These are phyloP conservation scores for Dinomys branickii DNA, from an alignment of 2,113 vertebrate species.

Conservation along the genomic window DNA sequence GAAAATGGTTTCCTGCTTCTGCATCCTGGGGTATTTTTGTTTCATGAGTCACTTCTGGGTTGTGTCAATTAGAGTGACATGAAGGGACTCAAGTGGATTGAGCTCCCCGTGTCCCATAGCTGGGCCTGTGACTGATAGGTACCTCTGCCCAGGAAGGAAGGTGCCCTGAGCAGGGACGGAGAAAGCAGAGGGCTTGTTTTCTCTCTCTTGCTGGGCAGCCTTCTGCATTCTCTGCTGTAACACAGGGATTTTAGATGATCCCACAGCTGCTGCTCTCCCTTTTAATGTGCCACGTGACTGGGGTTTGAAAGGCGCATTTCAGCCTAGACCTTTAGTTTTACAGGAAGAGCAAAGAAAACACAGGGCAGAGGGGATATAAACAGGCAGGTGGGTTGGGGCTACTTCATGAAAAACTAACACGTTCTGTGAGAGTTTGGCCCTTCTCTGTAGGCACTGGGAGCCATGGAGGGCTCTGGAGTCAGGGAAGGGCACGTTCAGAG, in stretches of 20 bases:
- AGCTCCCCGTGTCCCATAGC: background rate
- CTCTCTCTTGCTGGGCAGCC: background rate
- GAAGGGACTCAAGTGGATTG: background rate
- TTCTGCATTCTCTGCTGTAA: background rate
- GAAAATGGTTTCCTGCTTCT: background rate
- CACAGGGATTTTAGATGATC: background rate
- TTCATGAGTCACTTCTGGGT: constrained; percentile 23
- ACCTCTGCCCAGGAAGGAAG: background rate
- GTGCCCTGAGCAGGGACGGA: background rate
- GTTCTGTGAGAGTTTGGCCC: background rate
- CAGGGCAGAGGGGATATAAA: background rate
- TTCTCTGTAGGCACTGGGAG: background rate
- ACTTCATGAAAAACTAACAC: background rate
- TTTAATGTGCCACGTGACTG: background rate
- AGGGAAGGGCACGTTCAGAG: background rate
- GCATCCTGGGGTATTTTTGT: constrained; percentile 48
- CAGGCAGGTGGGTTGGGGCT: background rate
- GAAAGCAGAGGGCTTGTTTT: background rate
- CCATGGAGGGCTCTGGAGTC: background rate
- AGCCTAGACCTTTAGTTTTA: background rate
- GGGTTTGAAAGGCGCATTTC: background rate
- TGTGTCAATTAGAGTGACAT: constrained; percentile 12
- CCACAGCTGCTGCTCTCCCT: background rate
- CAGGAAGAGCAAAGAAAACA: background rate
- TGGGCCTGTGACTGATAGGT: background rate